phyloP scores from a whole-genome alignment of 2,888 invertebrate genomes.

The Marasmarcha lunaedactyla region DNA sequence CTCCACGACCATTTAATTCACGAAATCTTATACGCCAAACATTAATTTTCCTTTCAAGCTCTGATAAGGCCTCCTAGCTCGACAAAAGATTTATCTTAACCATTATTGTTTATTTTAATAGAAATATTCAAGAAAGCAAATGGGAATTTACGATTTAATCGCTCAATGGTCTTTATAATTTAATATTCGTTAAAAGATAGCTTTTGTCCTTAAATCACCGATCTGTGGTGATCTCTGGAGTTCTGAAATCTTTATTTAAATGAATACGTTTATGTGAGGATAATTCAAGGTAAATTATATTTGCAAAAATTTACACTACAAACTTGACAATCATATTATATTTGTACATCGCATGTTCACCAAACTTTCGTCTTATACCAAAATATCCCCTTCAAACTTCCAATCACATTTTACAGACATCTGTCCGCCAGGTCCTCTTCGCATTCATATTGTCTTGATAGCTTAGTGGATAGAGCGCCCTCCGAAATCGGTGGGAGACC shows the following conservation, averaged over 20 bases:
- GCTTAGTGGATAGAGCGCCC: constrained; percentile 67
- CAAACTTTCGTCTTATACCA: too few species aligned
- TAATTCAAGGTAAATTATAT: too few species aligned
- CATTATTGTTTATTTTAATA: neutral
- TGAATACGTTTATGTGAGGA: too few species aligned
- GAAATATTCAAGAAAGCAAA: neutral
- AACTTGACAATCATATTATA: too few species aligned
- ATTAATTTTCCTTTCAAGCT: neutral
- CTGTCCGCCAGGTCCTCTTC: constrained; percentile 19
- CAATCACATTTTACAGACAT: too few species aligned
- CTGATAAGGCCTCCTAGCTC: neutral
- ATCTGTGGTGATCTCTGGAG: too few species aligned
- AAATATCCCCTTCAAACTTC: too few species aligned
- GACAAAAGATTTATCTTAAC: neutral
- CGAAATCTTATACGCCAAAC: constrained; percentile 5
- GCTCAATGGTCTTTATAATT: neutral
- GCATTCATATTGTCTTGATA: constrained; percentile 64
- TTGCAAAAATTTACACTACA: too few species aligned
- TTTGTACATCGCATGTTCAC: too few species aligned
- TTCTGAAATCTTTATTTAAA: too few species aligned
- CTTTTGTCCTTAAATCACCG: neutral
- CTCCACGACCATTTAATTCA: constrained; percentile 34
- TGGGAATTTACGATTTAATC: neutral
- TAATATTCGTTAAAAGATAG: neutral
- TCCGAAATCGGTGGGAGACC: constrained; percentile 46